These are phyloP conservation scores for Tipula vernalis DNA, from an alignment of 2,888 invertebrate species.

Conservation along the genomic window DNA sequence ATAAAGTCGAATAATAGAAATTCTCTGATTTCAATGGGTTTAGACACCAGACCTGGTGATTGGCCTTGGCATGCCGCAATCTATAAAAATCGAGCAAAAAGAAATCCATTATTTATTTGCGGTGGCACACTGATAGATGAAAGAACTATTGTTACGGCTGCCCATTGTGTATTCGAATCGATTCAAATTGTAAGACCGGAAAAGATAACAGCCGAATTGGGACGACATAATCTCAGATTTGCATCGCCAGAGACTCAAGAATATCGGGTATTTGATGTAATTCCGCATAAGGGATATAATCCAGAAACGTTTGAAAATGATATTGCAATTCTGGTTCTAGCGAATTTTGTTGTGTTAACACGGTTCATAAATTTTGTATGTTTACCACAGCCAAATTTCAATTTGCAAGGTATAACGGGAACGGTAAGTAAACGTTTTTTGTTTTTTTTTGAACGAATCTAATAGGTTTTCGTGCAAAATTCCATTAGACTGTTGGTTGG, in stretches of 20 bases:
- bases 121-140: slow-evolving; percentile 33
- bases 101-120: slow-evolving; percentile 22
- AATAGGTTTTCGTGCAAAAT: not conserved
- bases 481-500: slow-evolving; percentile 25
- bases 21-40: not conserved
- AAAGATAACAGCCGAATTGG: slow-evolving; percentile 27
- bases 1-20: not conserved
- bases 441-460: not conserved
- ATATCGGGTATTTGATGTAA: slow-evolving; percentile 18
- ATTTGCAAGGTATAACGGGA: not conserved
- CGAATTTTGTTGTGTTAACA: slow-evolving; percentile 24
- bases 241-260: slow-evolving; percentile 28
- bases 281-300: slow-evolving; percentile 14
- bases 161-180: slow-evolving; percentile 27
- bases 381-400: slow-evolving; percentile 17
- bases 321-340: slow-evolving; percentile 29
- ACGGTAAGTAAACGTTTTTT: not conserved
- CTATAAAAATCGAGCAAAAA: not conserved
- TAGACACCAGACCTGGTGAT: slow-evolving; percentile 21
- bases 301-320: slow-evolving; percentile 22
- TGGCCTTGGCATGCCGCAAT: slow-evolving; percentile 38
- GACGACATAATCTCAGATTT: slow-evolving; percentile 31
- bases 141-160: slow-evolving; percentile 28
- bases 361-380: slow-evolving; percentile 32
- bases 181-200: slow-evolving; percentile 25